Evolutionary conservation across 2,113 vertebrate genomes (phyloP).

Genomic region (Gallinago undulata): DNA sequence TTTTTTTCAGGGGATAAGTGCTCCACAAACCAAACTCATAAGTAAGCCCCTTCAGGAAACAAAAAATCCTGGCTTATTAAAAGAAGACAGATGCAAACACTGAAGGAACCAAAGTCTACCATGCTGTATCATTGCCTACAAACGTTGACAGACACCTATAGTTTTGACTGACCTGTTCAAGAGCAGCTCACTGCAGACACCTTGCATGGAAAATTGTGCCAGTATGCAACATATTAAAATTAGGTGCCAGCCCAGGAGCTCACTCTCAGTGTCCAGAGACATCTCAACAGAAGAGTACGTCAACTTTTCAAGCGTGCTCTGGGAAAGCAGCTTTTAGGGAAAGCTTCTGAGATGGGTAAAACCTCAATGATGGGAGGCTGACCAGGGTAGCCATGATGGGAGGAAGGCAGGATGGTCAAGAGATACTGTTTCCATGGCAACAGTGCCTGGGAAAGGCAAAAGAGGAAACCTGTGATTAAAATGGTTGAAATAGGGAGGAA

Average conservation of each 20-base stretch:
- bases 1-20: not conserved
- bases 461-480: not conserved
- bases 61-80: not conserved
- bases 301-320: accelerated
- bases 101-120: not conserved
- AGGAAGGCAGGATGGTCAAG: constrained; percentile 40
- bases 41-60: not conserved
- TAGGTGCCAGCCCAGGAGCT: accelerated
- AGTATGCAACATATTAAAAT: not conserved
- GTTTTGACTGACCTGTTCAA: not conserved
- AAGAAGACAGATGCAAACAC: not conserved
- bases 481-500: not conserved
- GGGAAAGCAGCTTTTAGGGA: not conserved
- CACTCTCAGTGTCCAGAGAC: not conserved
- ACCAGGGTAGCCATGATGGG: not conserved
- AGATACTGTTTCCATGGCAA: constrained; percentile 49
- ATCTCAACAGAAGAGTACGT: accelerated
- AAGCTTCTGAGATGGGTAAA: not conserved
- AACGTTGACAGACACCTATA: not conserved
- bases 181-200: not conserved
- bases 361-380: not conserved
- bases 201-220: not conserved
- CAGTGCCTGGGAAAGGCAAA: constrained; percentile 23
- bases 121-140: not conserved
- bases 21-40: not conserved